These are phyloP conservation scores for Eubasilissa splendida DNA, from an alignment of 2,888 invertebrate genomes.

Conservation along the genomic window DNA sequence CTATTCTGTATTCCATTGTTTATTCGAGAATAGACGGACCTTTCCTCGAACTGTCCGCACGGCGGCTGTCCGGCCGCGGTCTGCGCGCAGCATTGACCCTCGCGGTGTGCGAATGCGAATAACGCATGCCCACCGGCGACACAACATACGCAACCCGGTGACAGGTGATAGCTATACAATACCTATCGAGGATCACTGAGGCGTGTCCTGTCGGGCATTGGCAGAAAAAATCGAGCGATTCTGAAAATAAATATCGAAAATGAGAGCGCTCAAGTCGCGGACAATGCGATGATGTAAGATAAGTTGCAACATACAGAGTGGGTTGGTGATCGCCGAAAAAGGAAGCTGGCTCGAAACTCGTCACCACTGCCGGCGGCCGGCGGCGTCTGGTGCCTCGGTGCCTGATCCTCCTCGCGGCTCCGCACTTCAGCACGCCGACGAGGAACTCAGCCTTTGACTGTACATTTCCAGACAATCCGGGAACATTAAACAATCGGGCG, in stretches of 20 bases:
- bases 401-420: background rate
- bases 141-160: background rate
- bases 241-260: constrained; percentile 20
- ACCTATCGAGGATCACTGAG: background rate
- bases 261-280: constrained; percentile 40
- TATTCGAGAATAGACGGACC: too few relatives aligned
- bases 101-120: background rate
- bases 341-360: constrained; percentile 44
- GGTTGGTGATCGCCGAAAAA: constrained; percentile 46
- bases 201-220: background rate
- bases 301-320: constrained; percentile 52
- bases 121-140: background rate
- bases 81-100: constrained; percentile 6
- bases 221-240: background rate
- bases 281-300: constrained; percentile 49
- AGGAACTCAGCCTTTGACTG: background rate
- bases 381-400: constrained; percentile 8
- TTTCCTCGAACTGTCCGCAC: too few relatives aligned
- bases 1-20: too few relatives aligned
- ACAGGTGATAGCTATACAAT: too few relatives aligned
- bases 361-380: constrained; percentile 31
- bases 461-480: background rate
- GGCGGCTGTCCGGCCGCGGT: too few relatives aligned
- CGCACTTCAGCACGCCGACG: constrained; percentile 7
- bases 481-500: background rate